These are phyloP conservation scores for Scaptomyza parva DNA, from an alignment of 2,888 invertebrate species.

Conservation along the genomic window DNA sequence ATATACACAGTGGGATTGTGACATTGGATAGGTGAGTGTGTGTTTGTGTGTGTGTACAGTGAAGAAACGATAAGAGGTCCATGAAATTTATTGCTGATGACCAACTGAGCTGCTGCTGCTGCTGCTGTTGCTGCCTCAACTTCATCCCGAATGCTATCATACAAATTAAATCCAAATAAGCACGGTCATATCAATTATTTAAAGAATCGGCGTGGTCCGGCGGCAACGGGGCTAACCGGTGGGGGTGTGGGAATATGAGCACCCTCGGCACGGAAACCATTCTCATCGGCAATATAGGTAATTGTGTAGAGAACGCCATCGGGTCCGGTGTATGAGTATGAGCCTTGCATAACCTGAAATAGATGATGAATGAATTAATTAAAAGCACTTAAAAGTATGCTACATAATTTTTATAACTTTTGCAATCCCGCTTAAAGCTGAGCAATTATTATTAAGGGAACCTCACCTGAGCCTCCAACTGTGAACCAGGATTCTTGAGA, in stretches of 20 bases:
- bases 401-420: background rate
- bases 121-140: constrained; percentile 38
- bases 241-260: constrained; percentile 85
- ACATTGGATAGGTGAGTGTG: constrained; percentile 17
- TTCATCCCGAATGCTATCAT: constrained; percentile 42
- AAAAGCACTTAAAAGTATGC: constrained; percentile 29
- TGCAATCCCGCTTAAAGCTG: constrained; percentile 17
- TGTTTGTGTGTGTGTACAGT: constrained; percentile 9
- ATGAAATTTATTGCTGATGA: constrained; percentile 18
- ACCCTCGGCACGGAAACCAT: constrained; percentile 85
- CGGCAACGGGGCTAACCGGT: constrained; percentile 76
- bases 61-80: constrained; percentile 28
- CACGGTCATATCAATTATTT: constrained; percentile 67
- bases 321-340: constrained; percentile 87
- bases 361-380: background rate
- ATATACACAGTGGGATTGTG: constrained; percentile 37
- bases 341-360: constrained; percentile 86
- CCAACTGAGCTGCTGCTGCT: constrained; percentile 17
- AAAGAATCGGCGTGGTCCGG: constrained; percentile 75
- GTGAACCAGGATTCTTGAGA: constrained; percentile 87
- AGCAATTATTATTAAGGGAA: background rate
- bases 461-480: constrained; percentile 86
- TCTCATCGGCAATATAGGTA: constrained; percentile 85
- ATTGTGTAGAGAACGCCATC: constrained; percentile 87
- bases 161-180: constrained; percentile 44